Evolutionary conservation across 2,113 vertebrate species (phyloP).

Genomic region (Austrofundulus limnaeus): DNA sequence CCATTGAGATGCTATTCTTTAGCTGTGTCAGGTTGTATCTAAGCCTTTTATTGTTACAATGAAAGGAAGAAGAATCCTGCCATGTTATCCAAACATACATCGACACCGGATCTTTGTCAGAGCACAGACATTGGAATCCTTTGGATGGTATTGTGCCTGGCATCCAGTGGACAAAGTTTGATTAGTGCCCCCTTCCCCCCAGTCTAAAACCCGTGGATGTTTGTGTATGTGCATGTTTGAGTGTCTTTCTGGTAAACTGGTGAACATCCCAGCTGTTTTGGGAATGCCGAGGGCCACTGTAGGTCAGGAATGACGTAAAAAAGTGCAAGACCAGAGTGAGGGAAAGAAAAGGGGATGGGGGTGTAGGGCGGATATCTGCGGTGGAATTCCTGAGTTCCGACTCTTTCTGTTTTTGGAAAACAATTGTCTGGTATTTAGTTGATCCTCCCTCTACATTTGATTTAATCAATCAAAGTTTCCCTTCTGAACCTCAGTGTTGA

Average conservation of each 20-base stretch:
- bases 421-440: conserved; percentile 60
- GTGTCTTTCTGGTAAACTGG: conserved; percentile 26
- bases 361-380: conserved; percentile 75
- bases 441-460: conserved; percentile 51
- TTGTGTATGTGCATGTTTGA: neutral
- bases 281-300: conserved; percentile 61
- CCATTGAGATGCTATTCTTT: conserved; percentile 28
- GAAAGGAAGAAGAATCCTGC: conserved; percentile 50
- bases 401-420: conserved; percentile 75
- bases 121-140: conserved; percentile 61
- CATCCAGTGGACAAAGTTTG: conserved; percentile 21
- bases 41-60: conserved; percentile 40
- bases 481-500: conserved; percentile 46
- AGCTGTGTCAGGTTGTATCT: neutral
- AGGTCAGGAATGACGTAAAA: conserved; percentile 68
- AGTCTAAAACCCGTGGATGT: conserved; percentile 5
- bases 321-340: conserved; percentile 34
- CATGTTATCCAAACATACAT: conserved; percentile 53
- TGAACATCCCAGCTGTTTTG: conserved; percentile 69
- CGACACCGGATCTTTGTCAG: conserved; percentile 43
- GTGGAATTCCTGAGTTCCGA: conserved; percentile 70
- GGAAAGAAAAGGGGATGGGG: neutral
- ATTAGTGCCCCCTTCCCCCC: conserved; percentile 9
- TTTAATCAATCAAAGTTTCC: conserved; percentile 15
- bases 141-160: conserved; percentile 50